Evolutionary conservation across 2,888 invertebrate species (phyloP), one percentile per base, ranked within the genome.

Genomic region (Orthonevra nobilis): DNA sequence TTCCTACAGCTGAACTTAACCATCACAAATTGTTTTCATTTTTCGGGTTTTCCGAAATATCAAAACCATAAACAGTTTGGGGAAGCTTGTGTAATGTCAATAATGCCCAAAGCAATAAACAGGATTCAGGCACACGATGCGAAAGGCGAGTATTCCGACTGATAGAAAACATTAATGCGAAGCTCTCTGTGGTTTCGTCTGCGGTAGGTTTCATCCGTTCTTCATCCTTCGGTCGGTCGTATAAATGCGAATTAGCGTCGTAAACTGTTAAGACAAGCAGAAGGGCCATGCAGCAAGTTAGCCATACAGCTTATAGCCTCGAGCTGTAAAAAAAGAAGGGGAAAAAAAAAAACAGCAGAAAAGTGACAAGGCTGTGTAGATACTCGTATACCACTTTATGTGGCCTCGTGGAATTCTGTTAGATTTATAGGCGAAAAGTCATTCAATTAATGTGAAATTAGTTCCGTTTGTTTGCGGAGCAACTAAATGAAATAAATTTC

Each of bases 381-480:
- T 12, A 23, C n/a, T 20, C 19, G 17, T 6, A 38, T 4, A 12
- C 19, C 28, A 19, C 46, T 40, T 20, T 28, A 30, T 38, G 44
- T 44, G 17, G 44, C 38, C 38, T 48, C 48, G 48, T 40, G 46
- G 30, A 38, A 23, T 68, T 48, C 17, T 23, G 20, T 40, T 20
- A 56, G 56, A 68, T 68, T 68, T 68, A 68, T 68, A 58, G 68
- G 56, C 58, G 58, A 68, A 68, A 58, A 68, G 58, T 68, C 68
- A 48, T 68, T 68, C 58, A 48, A 58, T 48, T 58, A 68, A 68
- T 68, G 48, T 12, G 68, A 68, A 68, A 40, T 58, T 68, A 68
- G 58, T 58, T 56, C 28, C 14, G 56, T 58, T 38, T 68, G 48
- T 68, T 68, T 48, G 56, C 48, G 28, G 23, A 58, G 48, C 32